These are phyloP conservation scores for Phenganax marumi DNA, from an alignment of 92 coral and sea anemone species.

Conservation along the genomic window DNA sequence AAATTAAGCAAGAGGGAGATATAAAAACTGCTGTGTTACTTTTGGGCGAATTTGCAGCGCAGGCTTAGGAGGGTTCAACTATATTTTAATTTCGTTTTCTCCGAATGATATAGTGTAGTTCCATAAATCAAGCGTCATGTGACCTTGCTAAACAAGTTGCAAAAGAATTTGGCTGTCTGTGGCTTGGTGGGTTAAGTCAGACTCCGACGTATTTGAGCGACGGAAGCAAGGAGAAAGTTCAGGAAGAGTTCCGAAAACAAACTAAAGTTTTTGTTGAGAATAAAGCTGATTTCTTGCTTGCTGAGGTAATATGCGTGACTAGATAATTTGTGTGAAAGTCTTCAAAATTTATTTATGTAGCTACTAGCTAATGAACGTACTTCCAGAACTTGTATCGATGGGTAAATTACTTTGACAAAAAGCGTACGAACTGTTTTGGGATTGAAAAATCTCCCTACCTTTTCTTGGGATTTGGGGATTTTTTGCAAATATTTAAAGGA, in stretches of 20 bases:
- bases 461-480: too few species aligned
- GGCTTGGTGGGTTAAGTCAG: slow-evolving; percentile 91
- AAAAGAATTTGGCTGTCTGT: slow-evolving; percentile 80
- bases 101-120: slow-evolving; percentile 55
- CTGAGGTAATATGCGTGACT: slow-evolving; percentile 64
- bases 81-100: neutral
- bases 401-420: too few species aligned
- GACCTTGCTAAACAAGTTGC: slow-evolving; percentile 90
- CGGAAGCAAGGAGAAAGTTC: slow-evolving; percentile 84
- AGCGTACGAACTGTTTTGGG: too few species aligned
- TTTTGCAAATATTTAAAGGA: too few species aligned
- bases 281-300: slow-evolving; percentile 90
- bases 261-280: slow-evolving; percentile 77
- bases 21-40: too few species aligned
- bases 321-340: neutral
- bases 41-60: too few species aligned
- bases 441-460: too few species aligned
- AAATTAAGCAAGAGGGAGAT: too few species aligned
- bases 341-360: neutral
- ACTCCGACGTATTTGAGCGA: slow-evolving; percentile 91
- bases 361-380: too few species aligned
- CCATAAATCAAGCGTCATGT: slow-evolving; percentile 91
- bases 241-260: slow-evolving; percentile 79
- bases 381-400: too few species aligned
- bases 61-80: neutral